Evolutionary conservation across 64 coral and sea anemone species (phyloP).

Genomic region (Platygyra sinensis): DNA sequence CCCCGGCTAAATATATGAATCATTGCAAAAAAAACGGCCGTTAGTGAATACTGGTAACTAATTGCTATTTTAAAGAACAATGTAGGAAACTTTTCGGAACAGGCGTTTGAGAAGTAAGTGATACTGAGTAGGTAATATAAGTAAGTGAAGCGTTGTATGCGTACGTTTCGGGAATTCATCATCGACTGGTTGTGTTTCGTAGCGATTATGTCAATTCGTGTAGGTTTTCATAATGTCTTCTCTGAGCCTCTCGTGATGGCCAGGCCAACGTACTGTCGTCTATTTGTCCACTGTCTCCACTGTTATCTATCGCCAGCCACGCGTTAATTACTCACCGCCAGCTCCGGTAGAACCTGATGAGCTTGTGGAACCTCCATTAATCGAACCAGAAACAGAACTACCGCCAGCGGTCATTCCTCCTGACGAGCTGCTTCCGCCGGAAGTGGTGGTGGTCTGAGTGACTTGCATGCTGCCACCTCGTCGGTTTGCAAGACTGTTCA

Average conservation of each 20-base stretch:
- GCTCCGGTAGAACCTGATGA: background rate
- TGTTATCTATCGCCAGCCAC: too few relatives aligned
- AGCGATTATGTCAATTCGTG: too few relatives aligned
- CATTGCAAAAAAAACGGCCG: background rate
- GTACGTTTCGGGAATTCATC: too few relatives aligned
- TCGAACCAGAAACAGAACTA: conserved; percentile 9
- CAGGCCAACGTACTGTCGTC: background rate
- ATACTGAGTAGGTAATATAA: too few relatives aligned
- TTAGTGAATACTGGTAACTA: background rate
- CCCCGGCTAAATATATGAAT: background rate
- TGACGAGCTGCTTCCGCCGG: background rate
- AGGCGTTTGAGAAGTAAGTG: too few relatives aligned
- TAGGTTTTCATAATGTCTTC: background rate
- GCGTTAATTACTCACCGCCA: background rate
- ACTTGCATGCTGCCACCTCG: background rate
- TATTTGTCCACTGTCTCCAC: background rate
- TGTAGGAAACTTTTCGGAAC: too few relatives aligned
- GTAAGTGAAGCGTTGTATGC: too few relatives aligned
- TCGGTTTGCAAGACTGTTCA: conserved; percentile 10
- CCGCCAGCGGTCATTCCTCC: background rate
- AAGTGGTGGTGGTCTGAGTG: background rate
- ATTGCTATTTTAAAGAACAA: too few relatives aligned
- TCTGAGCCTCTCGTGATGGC: background rate
- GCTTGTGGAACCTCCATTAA: conserved; percentile 6
- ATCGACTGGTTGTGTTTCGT: too few relatives aligned